Evolutionary conservation across 2,113 vertebrate species (phyloP).

Genomic region (Malaclemys terrapin): DNA sequence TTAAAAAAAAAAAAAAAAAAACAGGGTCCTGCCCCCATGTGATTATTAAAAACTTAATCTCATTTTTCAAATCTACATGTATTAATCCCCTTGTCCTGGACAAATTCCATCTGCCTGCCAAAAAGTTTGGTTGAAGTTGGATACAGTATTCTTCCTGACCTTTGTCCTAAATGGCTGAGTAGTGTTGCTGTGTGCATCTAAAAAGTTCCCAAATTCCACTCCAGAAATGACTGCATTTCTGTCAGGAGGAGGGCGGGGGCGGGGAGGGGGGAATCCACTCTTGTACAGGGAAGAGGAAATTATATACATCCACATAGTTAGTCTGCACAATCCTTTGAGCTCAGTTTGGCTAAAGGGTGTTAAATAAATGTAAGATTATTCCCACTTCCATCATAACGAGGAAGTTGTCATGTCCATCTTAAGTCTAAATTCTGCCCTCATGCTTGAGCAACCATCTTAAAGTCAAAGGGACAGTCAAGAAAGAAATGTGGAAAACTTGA

Average conservation of each 20-base stretch:
- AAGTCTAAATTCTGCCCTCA: neutral
- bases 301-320: neutral
- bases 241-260: neutral
- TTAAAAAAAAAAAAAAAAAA: no score
- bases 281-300: neutral
- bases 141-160: neutral
- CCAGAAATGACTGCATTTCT: neutral
- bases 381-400: neutral
- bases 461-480: neutral
- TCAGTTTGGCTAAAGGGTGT: neutral
- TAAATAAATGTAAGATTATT: neutral
- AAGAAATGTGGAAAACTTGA: neutral
- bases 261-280: neutral
- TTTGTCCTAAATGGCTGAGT: neutral
- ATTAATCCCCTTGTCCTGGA: neutral
- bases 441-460: neutral
- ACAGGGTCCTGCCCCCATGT: neutral
- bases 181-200: neutral
- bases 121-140: neutral
- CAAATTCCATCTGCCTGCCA: neutral
- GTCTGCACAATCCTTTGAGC: neutral
- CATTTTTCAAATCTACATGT: conserved; percentile 6
- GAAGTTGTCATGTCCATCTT: neutral
- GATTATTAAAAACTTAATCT: conserved; percentile 4
- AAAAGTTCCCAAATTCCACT: neutral